These are phyloP conservation scores for Trypoxylus dichotomus DNA, from an alignment of 1,140 invertebrate species.

Conservation along the genomic window DNA sequence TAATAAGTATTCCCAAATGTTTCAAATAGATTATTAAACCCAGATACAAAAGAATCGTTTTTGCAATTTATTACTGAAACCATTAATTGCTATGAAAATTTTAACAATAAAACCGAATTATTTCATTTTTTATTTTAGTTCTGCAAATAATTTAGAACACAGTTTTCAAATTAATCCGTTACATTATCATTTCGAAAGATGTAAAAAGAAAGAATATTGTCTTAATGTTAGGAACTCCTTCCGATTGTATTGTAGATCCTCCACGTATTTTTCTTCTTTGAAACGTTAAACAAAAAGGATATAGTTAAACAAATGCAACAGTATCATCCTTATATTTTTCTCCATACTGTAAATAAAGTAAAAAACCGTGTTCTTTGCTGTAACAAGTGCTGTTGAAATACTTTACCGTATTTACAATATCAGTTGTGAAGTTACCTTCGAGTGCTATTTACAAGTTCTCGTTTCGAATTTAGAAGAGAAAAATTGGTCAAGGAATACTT, in stretches of 20 bases:
- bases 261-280: neutral
- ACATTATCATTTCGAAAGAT: neutral
- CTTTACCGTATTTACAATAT: neutral
- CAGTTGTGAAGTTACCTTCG: neutral
- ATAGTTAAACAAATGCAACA: slow-evolving; percentile 3
- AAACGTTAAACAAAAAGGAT: neutral
- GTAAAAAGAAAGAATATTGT: neutral
- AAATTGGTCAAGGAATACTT: neutral
- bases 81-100: too few relatives aligned
- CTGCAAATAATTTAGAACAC: neutral
- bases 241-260: neutral
- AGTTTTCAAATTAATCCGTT: neutral
- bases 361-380: neutral
- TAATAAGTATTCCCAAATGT: too few relatives aligned
- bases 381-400: slow-evolving; percentile 2
- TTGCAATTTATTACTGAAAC: too few relatives aligned
- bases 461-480: too few relatives aligned
- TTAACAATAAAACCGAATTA: too few relatives aligned
- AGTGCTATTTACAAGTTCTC: neutral
- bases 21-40: too few relatives aligned
- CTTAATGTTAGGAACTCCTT: slow-evolving; percentile 1
- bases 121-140: too few relatives aligned
- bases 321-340: neutral
- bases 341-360: neutral
- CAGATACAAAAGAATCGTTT: too few relatives aligned